Evolutionary conservation across 23 tunicate species (phyloP).

Genomic region (Clavelina lepadiformis): DNA sequence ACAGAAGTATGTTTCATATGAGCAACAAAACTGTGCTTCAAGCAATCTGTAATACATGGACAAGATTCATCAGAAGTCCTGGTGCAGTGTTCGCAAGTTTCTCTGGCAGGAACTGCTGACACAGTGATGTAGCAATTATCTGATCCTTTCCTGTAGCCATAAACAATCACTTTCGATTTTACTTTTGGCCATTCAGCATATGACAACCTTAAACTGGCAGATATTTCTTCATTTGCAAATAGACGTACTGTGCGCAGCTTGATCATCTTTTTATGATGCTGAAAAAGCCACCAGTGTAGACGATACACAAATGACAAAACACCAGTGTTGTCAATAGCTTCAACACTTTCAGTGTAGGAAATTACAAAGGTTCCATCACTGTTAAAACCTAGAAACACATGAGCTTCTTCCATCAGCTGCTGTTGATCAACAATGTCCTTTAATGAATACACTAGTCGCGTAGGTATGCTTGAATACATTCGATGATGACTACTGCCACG

Average conservation of each 20-base stretch:
- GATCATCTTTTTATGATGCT: conserved; percentile 20
- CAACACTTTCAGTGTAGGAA: conserved; percentile 79
- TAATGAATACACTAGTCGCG: conserved; percentile 49
- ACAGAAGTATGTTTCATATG: conserved; percentile 72
- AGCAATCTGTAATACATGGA: conserved; percentile 5
- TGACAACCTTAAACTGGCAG: conserved; percentile 12
- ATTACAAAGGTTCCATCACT: conserved; percentile 59
- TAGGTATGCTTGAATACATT: conserved; percentile 33
- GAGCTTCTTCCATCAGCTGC: conserved; percentile 64
- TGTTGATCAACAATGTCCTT: conserved; percentile 40
- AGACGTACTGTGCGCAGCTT: conserved; percentile 40
- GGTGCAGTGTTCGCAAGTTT: conserved; percentile 36
- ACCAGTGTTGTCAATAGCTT: conserved; percentile 42
- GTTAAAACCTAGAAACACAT: conserved; percentile 82
- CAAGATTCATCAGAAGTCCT: background rate
- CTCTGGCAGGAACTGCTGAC: conserved; percentile 52
- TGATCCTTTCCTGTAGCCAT: conserved; percentile 32
- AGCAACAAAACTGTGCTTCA: conserved; percentile 64
- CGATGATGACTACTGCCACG: no score
- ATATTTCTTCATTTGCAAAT: conserved; percentile 83
- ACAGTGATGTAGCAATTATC: conserved; percentile 69
- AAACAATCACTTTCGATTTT: conserved; percentile 64
- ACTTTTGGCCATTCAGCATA: conserved; percentile 85
- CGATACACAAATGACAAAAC: conserved; percentile 39
- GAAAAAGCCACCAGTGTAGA: conserved; percentile 90